phyloP scores from a whole-genome alignment of 2,797 vertebrate species.

The Phalloptychus januarius region DNA sequence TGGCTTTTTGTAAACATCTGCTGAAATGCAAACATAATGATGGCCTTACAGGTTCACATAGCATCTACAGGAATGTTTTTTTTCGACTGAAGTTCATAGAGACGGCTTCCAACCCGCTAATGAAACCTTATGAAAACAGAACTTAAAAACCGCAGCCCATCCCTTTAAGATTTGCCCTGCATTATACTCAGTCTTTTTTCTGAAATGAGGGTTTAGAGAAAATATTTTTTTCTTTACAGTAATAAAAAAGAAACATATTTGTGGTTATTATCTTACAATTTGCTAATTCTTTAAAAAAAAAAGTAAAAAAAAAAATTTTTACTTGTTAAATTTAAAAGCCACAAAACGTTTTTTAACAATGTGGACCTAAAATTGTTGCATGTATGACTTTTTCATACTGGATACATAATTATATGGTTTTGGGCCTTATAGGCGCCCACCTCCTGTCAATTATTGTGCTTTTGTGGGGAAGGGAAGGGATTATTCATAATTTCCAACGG shows the following conservation, averaged over 20 bases:
- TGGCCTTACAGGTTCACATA: neutral
- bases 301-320: too few relatives aligned
- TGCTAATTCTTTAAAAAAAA: neutral
- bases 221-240: neutral
- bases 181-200: neutral
- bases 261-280: neutral
- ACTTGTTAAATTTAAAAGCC: neutral
- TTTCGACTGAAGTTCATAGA: neutral
- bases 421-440: conserved; percentile 53
- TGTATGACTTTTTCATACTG: conserved; percentile 20
- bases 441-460: conserved; percentile 69
- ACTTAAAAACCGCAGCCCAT: neutral
- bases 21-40: neutral
- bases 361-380: neutral
- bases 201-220: neutral
- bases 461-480: conserved; percentile 69
- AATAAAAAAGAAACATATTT: neutral
- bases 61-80: neutral
- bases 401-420: conserved; percentile 61
- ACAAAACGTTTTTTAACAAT: conserved; percentile 2
- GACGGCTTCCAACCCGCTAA: neutral
- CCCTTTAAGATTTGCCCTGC: neutral
- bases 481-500: conserved; percentile 75
- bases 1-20: neutral
- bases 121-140: neutral